Conservation (phyloP, 2,797 vertebrate genomes). For the Protonibea diacanthus region DNA sequence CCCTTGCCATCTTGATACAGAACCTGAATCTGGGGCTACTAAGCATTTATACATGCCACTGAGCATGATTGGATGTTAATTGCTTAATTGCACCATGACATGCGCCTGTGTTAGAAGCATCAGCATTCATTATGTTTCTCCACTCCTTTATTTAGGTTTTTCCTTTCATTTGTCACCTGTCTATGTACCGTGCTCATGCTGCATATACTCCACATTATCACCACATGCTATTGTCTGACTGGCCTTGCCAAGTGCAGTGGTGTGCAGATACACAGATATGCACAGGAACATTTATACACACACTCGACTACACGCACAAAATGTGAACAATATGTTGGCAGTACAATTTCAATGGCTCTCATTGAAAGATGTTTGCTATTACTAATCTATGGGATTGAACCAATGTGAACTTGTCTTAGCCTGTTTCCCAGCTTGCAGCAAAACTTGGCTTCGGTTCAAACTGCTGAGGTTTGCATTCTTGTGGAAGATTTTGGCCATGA, state of each 20-base stretch:
- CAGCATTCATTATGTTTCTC: no score
- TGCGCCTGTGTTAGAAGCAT: no score
- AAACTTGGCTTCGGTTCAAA: slow-evolving; percentile 56
- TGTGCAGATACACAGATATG: slow-evolving; percentile 4
- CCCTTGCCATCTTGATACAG: no score
- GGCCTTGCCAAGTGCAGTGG: not conserved
- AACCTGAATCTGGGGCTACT: no score
- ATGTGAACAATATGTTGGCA: slow-evolving; percentile 42
- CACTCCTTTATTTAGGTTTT: no score
- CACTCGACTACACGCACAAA: slow-evolving; percentile 16
- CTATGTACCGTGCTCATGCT: not conserved
- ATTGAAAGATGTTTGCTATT: slow-evolving; percentile 60
- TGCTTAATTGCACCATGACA: no score
- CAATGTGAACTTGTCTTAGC: slow-evolving; percentile 60
- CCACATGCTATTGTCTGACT: slow-evolving; percentile 24
- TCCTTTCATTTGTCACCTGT: no score
- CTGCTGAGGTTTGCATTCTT: slow-evolving; percentile 75
- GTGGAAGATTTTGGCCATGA: slow-evolving; percentile 66
- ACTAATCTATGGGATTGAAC: slow-evolving; percentile 60
- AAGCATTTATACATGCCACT: no score
- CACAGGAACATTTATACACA: slow-evolving; percentile 12
- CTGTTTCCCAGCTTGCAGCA: slow-evolving; percentile 59
- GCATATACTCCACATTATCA: slow-evolving; percentile 8
- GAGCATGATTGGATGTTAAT: no score
- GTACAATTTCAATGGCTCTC: slow-evolving; percentile 29